phyloP scores from a whole-genome alignment of 2,888 invertebrate genomes.

The Morpho helenor region DNA sequence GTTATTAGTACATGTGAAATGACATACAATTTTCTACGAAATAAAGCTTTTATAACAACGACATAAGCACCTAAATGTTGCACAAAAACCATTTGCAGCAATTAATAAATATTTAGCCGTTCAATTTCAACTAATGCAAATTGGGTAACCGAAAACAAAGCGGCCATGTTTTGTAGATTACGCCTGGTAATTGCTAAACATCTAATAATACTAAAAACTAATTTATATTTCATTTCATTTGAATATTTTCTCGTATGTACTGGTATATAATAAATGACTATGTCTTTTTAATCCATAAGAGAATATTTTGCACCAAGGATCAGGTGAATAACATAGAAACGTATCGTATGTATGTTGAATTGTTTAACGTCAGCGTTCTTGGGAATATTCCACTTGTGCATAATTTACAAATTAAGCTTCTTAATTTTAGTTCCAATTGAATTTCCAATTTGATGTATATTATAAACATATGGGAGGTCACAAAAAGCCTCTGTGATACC shows the following conservation, averaged over 20 bases:
- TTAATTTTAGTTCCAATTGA: too few relatives aligned
- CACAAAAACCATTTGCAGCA: slow-evolving; percentile 18
- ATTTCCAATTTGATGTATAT: too few relatives aligned
- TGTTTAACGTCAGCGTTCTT: too few relatives aligned
- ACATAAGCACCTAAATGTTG: slow-evolving; percentile 13
- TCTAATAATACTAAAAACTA: slow-evolving; percentile 4
- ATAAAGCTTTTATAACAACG: neutral
- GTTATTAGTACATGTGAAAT: too few relatives aligned
- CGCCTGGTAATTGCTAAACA: slow-evolving; percentile 14
- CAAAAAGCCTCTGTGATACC: too few relatives aligned
- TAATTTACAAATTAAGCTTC: too few relatives aligned
- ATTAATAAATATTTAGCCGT: slow-evolving; percentile 25
- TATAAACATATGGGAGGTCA: too few relatives aligned
- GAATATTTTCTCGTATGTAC: neutral
- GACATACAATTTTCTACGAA: too few relatives aligned
- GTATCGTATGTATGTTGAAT: too few relatives aligned
- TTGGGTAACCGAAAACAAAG: slow-evolving; percentile 18
- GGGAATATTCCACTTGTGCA: too few relatives aligned
- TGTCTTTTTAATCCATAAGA: too few relatives aligned
- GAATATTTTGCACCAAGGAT: too few relatives aligned
- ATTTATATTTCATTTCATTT: neutral
- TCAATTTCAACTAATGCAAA: slow-evolving; percentile 24
- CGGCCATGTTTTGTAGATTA: slow-evolving; percentile 21
- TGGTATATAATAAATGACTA: neutral
- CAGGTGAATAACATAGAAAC: neutral